Evolutionary conservation across 2,797 vertebrate species (phyloP).

Genomic region (Semaprochilodus insignis): DNA sequence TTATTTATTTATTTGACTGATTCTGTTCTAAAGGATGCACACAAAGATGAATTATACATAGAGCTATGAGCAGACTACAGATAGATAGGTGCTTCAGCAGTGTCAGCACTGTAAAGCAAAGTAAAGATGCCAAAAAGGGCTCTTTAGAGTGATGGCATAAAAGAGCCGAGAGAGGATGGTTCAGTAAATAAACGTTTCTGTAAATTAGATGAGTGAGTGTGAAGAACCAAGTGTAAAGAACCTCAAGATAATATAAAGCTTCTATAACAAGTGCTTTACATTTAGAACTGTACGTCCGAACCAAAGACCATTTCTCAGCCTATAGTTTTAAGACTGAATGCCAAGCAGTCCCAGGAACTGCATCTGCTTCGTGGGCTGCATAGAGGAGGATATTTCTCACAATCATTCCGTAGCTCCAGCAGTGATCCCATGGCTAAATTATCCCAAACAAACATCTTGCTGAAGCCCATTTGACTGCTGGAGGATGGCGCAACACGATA

Average conservation of each 20-base stretch:
- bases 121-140: background rate
- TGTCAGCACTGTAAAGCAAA: background rate
- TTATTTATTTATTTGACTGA: background rate
- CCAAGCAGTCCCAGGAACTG: background rate
- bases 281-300: background rate
- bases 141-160: background rate
- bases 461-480: constrained; percentile 41
- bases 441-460: constrained; percentile 52
- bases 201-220: background rate
- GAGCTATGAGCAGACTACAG: no score
- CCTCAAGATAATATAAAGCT: background rate
- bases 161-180: no score
- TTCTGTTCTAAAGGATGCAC: constrained; percentile 3
- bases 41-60: constrained; percentile 16
- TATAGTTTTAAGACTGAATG: background rate
- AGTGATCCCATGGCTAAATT: constrained; percentile 48
- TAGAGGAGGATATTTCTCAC: constrained; percentile 32
- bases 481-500: constrained; percentile 36
- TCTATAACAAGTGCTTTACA: no score
- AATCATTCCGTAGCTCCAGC: constrained; percentile 46
- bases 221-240: background rate
- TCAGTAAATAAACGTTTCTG: background rate
- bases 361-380: background rate
- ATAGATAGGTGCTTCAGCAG: background rate
- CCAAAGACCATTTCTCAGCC: background rate